These are phyloP conservation scores for Campoletis raptor DNA, from an alignment of 2,888 invertebrate species.

Conservation along the genomic window DNA sequence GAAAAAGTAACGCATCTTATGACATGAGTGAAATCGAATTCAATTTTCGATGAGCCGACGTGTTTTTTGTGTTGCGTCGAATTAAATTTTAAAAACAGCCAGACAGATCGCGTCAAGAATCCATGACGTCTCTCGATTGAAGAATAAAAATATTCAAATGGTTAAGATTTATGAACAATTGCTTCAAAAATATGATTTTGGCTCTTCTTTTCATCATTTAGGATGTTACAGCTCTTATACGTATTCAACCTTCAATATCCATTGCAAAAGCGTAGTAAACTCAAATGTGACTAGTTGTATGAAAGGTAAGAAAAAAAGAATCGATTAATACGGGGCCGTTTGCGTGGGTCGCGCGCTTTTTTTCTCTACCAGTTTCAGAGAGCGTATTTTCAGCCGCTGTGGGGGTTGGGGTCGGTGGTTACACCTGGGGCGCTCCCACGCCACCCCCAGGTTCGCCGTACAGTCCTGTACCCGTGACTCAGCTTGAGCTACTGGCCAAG, in stretches of 20 bases:
- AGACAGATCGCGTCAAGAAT: neutral
- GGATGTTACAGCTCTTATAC: neutral
- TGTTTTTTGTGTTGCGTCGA: neutral
- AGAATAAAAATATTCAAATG: neutral
- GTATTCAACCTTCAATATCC: neutral
- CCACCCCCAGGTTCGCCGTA: conserved; percentile 89
- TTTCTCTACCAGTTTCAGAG: conserved; percentile 87
- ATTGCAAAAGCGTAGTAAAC: neutral
- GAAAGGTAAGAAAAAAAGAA: conserved; percentile 33
- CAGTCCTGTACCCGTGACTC: conserved; percentile 89
- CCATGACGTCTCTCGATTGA: neutral
- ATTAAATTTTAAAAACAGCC: neutral
- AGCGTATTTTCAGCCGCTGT: conserved; percentile 88
- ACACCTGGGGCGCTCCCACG: conserved; percentile 89
- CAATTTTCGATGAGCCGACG: neutral
- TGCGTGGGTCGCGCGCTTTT: conserved; percentile 29
- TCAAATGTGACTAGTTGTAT: neutral
- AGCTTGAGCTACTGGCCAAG: conserved; percentile 88
- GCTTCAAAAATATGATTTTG: neutral
- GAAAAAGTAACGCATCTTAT: neutral
- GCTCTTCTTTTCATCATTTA: neutral
- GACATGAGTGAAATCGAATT: neutral
- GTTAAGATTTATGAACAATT: neutral
- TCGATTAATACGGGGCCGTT: conserved; percentile 64
- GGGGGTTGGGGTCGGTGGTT: conserved; percentile 85